Percentiles rank a stretch among this genome's conserved stretches.
Conservation (phyloP, 2,797 vertebrate species). For the Chrysocyon brachyurus region DNA sequence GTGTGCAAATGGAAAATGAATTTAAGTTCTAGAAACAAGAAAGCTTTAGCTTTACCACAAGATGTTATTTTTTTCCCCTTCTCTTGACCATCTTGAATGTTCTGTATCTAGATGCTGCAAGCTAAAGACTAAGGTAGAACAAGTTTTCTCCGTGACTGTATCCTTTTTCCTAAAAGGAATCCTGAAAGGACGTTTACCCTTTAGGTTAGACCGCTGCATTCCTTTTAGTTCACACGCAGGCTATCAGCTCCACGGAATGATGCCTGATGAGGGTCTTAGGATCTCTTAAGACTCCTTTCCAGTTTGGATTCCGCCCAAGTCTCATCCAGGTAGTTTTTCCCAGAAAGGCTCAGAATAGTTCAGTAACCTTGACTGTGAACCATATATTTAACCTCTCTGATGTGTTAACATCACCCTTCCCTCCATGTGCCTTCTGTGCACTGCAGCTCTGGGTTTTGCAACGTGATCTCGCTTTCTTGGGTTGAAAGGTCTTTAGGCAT, state of each 20-base stretch:
- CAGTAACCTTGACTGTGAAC: background rate
- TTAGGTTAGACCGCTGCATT: slow-evolving; percentile 23
- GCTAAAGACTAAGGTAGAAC: slow-evolving; percentile 62
- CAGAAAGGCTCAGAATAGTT: background rate
- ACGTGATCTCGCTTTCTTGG: background rate
- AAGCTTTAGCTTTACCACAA: slow-evolving; percentile 31
- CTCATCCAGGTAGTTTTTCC: background rate
- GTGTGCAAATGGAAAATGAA: slow-evolving; percentile 72
- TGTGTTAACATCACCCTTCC: background rate
- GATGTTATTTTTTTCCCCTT: slow-evolving; percentile 34
- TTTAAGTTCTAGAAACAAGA: slow-evolving; percentile 66
- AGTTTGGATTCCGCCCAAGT: background rate
- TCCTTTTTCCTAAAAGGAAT: background rate
- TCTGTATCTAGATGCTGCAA: slow-evolving; percentile 47
- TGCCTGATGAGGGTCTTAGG: background rate
- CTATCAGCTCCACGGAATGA: background rate
- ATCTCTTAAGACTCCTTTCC: slow-evolving; percentile 30
- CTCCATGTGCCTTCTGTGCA: background rate
- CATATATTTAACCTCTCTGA: background rate
- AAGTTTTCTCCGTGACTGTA: slow-evolving; percentile 71
- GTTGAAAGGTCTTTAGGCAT: background rate
- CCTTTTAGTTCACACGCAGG: slow-evolving; percentile 35
- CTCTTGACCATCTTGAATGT: slow-evolving; percentile 58
- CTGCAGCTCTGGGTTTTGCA: background rate
- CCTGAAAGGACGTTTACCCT: slow-evolving; percentile 59